A percentile compares a stretch with the other conserved stretches of the same genome.
Evolutionary conservation across 1,140 invertebrate genomes (phyloP).

Genomic region (Drosophila rhopaloa): DNA sequence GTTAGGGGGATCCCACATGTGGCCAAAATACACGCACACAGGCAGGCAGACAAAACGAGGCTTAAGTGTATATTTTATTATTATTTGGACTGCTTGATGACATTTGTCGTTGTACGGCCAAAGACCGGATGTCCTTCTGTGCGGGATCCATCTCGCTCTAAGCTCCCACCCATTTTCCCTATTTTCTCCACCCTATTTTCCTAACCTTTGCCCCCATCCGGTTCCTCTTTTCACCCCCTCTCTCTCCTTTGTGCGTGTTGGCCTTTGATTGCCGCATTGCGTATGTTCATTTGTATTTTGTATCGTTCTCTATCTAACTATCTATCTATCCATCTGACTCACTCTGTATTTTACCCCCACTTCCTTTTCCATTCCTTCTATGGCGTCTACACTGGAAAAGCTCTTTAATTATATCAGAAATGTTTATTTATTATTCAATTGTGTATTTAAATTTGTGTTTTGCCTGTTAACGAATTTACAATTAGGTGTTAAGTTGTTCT

Average conservation of each 20-base stretch:
- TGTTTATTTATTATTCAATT: too few relatives aligned
- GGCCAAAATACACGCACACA: slow-evolving; percentile 39
- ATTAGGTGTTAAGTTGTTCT: too few relatives aligned
- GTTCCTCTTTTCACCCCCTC: slow-evolving; percentile 1
- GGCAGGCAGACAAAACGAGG: slow-evolving; percentile 63
- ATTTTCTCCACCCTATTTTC: background rate
- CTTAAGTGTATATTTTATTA: slow-evolving; percentile 84
- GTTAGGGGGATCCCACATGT: slow-evolving; percentile 17
- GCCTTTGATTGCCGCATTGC: slow-evolving; percentile 80
- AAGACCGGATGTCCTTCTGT: slow-evolving; percentile 72
- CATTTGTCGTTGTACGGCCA: slow-evolving; percentile 75
- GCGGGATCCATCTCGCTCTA: slow-evolving; percentile 19
- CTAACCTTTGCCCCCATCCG: background rate
- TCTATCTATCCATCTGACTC: slow-evolving; percentile 30
- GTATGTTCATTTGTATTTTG: slow-evolving; percentile 78
- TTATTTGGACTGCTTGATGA: slow-evolving; percentile 81
- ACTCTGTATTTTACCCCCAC: slow-evolving; percentile 7
- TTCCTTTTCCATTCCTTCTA: background rate
- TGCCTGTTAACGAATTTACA: too few relatives aligned
- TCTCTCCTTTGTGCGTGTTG: slow-evolving; percentile 41
- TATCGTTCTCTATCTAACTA: slow-evolving; percentile 28
- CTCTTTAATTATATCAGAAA: background rate
- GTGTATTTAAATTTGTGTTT: too few relatives aligned
- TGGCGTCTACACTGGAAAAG: slow-evolving; percentile 9
- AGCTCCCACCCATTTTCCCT: slow-evolving; percentile 7